phyloP scores from a whole-genome alignment of 2,888 invertebrate species.

The Rhagonycha lutea region DNA sequence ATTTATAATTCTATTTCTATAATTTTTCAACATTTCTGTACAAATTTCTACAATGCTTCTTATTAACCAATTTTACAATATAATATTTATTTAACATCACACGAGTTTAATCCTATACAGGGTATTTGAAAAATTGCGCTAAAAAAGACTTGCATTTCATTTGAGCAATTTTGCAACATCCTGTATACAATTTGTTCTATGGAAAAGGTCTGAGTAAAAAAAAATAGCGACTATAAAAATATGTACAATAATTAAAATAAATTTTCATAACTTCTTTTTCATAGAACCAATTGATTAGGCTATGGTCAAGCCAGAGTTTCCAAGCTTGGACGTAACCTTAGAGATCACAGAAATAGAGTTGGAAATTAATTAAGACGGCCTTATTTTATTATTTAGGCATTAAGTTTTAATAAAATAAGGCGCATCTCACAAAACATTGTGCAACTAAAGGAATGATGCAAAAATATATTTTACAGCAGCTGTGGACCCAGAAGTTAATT shows the following conservation, averaged over 20 bases:
- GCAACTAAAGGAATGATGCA: conserved; percentile 12
- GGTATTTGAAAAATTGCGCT: neutral
- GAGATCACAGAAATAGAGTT: conserved; percentile 57
- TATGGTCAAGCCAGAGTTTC: neutral
- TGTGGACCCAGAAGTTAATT: conserved; percentile 1
- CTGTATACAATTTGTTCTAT: neutral
- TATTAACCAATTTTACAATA: neutral
- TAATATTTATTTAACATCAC: neutral
- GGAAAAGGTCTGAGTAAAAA: neutral
- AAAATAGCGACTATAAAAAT: neutral
- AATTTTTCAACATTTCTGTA: neutral
- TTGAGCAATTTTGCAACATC: neutral
- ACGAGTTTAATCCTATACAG: neutral
- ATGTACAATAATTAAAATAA: neutral
- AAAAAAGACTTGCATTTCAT: neutral
- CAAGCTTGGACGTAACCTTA: conserved; percentile 17
- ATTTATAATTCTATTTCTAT: neutral
- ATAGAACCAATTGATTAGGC: neutral
- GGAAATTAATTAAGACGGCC: conserved; percentile 41
- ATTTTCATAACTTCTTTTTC: neutral
- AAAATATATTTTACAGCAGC: neutral
- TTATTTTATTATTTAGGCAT: conserved; percentile 14
- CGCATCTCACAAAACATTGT: conserved; percentile 12
- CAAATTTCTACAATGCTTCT: neutral
- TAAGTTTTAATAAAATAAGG: conserved; percentile 10